Conservation (phyloP, 2,797 vertebrate genomes). For the Enteromius paludinosus region DNA sequence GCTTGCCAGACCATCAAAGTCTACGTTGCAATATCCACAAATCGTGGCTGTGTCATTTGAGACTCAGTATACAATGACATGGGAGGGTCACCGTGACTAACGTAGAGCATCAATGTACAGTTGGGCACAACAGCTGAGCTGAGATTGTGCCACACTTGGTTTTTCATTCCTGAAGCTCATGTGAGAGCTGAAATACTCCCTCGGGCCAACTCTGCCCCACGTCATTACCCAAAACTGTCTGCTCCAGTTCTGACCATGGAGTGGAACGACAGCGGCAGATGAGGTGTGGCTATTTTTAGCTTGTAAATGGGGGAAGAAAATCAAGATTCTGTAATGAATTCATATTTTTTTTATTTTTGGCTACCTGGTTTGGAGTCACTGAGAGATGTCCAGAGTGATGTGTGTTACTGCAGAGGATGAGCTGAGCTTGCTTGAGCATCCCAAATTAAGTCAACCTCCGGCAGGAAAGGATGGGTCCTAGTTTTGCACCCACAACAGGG, state of each 20-base stretch:
- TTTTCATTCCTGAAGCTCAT: slow-evolving; percentile 37
- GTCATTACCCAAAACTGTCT: slow-evolving; percentile 46
- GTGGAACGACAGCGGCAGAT: slow-evolving; percentile 44
- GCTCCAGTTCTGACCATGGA: slow-evolving; percentile 53
- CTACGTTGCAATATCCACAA: not conserved
- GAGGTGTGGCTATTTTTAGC: slow-evolving; percentile 59
- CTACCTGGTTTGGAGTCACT: not conserved
- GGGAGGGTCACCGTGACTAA: slow-evolving; percentile 21
- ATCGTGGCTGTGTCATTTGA: not conserved
- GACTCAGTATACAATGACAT: not conserved
- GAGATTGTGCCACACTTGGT: slow-evolving; percentile 10
- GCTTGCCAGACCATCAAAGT: not conserved
- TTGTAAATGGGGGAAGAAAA: slow-evolving; percentile 1
- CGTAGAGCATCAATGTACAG: slow-evolving; percentile 14
- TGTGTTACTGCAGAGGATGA: not conserved
- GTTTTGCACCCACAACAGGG: slow-evolving; percentile 32
- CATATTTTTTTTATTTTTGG: not conserved
- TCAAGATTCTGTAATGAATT: not conserved
- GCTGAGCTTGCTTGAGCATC: slow-evolving; percentile 19
- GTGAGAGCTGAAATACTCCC: slow-evolving; percentile 27
- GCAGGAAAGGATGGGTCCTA: slow-evolving; percentile 32
- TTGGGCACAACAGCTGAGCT: slow-evolving; percentile 33
- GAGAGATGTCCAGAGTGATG: not conserved
- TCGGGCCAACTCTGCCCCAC: slow-evolving; percentile 27
- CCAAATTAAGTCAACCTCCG: slow-evolving; percentile 10